Base-by-base conservation (phyloP, 2,888 invertebrate genomes). In the Mythimna albipuncta region DNA sequence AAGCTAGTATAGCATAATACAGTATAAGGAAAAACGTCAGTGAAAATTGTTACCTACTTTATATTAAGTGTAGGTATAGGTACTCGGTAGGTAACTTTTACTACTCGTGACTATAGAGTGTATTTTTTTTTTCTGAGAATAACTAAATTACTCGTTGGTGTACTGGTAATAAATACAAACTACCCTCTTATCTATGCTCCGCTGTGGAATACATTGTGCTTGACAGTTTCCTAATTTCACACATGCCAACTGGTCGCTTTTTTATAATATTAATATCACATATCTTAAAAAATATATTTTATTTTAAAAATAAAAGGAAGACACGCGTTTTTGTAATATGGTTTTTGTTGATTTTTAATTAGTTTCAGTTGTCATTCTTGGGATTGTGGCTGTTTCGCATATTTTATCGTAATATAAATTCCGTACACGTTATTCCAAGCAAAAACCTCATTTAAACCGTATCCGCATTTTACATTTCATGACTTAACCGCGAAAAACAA, bases 401-500 rank as follows among this genome's bases (percentile, higher is more conserved):
- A 50, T 50, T 67, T 66, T 21, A 10, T 16, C 9, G 16, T 57
- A 52, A 26, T 76, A 68, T 9, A 19, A 52, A 73, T 75, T 75
- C 47, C 38, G 10, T n/a, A 50, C 38, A 69, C 52, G 59, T 59
- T 35, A 44, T 57, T 7, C 7, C 41, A 63, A 62, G 62, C 32
- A 70, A 69, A 72, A 61, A 69, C 21, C 21, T 44, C 61, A 21
- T 67, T 67, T 64, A 55, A 50, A 71, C 67, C 58, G 44, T 62
- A 71, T 70, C 69, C 67, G 54, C 61, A 63, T 72, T 76, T 65
- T 71, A 68, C 59, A 55, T 82, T 85, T 78, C 70, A 57, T 50
- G 57, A 63, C 55, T 10, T 63, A 64, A 77, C 86, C 82, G 72
- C 84, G 72, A 74, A 85, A 63, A 77, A 81, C 69, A 86, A 85